phyloP scores from a whole-genome alignment of 1,140 invertebrate genomes.

The Drosophila prosaltans region DNA sequence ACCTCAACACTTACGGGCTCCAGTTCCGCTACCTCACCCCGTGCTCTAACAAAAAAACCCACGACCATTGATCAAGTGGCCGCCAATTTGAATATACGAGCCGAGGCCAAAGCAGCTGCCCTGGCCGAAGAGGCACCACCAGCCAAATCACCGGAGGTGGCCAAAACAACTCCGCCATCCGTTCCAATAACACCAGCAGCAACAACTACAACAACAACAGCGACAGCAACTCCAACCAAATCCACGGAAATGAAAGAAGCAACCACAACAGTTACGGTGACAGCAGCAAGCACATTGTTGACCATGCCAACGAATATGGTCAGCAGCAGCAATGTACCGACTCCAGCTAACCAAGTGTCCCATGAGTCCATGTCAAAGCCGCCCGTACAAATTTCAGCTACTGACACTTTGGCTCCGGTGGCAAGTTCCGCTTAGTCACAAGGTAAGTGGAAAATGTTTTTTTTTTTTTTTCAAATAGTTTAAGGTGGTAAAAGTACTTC shows the following conservation, averaged over 20 bases:
- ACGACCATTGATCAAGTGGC: conserved; percentile 80
- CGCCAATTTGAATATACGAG: conserved; percentile 79
- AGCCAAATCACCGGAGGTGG: conserved; percentile 50
- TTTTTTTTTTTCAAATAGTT: not conserved
- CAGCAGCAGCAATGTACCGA: not conserved
- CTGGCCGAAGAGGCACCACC: conserved; percentile 62
- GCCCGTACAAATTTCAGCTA: conserved; percentile 69
- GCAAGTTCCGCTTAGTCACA: conserved; percentile 79
- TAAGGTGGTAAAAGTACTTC: not conserved
- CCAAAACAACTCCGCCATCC: conserved; percentile 27
- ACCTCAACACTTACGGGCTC: conserved; percentile 24
- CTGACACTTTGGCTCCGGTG: conserved; percentile 69
- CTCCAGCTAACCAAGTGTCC: conserved; percentile 19
- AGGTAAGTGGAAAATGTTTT: conserved; percentile 58
- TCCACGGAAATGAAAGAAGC: conserved; percentile 37
- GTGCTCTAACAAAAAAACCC: conserved; percentile 59
- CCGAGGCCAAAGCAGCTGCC: conserved; percentile 75
- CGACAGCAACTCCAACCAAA: conserved; percentile 32
- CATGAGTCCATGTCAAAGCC: conserved; percentile 53
- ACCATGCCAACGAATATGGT: conserved; percentile 19
- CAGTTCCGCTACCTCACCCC: conserved; percentile 55
- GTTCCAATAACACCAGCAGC: conserved; percentile 51
- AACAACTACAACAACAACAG: conserved; percentile 38
- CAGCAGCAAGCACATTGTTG: conserved; percentile 50
- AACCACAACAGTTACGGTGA: conserved; percentile 35